These are phyloP conservation scores for Chironomus tentans DNA, from an alignment of 2,888 invertebrate genomes.

Conservation along the genomic window DNA sequence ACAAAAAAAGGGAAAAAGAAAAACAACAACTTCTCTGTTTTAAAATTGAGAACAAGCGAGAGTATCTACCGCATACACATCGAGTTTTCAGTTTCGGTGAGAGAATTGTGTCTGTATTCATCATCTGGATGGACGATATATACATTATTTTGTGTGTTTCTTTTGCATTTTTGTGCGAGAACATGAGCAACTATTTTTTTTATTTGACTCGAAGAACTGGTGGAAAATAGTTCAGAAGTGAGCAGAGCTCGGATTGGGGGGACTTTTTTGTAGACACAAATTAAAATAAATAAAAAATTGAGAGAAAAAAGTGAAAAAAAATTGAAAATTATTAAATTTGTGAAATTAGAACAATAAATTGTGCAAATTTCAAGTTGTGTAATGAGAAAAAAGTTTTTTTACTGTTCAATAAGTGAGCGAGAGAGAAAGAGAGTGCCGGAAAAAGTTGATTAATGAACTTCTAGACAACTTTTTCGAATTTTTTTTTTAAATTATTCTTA, in stretches of 20 bases:
- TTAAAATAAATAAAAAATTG: background rate
- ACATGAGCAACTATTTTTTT: slow-evolving; percentile 19
- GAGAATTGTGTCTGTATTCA: background rate
- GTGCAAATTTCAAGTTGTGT: no score
- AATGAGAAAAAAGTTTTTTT: no score
- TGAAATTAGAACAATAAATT: background rate
- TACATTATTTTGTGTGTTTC: background rate
- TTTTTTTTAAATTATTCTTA: background rate
- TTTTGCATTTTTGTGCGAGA: slow-evolving; percentile 20
- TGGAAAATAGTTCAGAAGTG: slow-evolving; percentile 21
- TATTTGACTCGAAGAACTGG: slow-evolving; percentile 24
- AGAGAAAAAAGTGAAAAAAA: background rate
- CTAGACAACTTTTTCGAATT: background rate
- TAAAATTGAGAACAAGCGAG: slow-evolving; percentile 4
- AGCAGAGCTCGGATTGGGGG: background rate
- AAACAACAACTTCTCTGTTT: background rate
- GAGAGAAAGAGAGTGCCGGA: background rate
- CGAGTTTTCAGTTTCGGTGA: slow-evolving; percentile 16
- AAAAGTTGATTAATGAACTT: background rate
- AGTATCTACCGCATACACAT: background rate
- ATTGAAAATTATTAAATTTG: no score
- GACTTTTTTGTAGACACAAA: no score
- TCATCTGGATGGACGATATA: slow-evolving; percentile 3
- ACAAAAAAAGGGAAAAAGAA: background rate
- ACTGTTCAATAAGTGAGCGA: no score